Percentiles rank a stretch among this genome's conserved stretches.
Evolutionary conservation across 1,140 invertebrate species (phyloP).

Genomic region (Scaptomyza hsui): DNA sequence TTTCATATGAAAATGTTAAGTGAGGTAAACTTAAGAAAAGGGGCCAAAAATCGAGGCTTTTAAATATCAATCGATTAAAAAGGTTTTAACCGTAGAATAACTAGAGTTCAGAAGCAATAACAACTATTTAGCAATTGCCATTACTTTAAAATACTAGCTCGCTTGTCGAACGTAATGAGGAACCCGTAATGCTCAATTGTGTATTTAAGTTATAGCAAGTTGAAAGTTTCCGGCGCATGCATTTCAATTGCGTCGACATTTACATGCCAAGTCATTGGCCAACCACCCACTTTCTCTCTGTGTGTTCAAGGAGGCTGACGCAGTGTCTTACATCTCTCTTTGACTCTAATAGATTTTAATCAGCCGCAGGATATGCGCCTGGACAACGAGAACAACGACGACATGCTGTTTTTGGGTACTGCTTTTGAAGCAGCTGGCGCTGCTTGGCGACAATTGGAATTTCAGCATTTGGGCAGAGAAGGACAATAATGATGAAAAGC

Average conservation of each 20-base stretch:
- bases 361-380: conserved; percentile 76
- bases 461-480: conserved; percentile 5
- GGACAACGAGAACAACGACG: conserved; percentile 53
- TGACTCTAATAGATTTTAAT: conserved; percentile 83
- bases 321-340: conserved; percentile 79
- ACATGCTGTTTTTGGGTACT: conserved; percentile 65
- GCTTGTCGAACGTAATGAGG: conserved; percentile 6
- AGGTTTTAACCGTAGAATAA: no score
- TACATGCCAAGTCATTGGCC: conserved; percentile 76
- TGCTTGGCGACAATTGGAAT: conserved; percentile 57
- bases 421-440: conserved; percentile 27
- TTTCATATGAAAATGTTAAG: no score
- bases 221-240: conserved; percentile 66
- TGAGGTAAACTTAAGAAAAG: no score
- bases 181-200: conserved; percentile 20
- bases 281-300: conserved; percentile 17
- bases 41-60: no score
- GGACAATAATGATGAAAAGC: conserved; percentile 50
- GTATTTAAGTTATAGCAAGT: conserved; percentile 54
- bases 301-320: conserved; percentile 19
- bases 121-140: not conserved
- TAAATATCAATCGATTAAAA: no score
- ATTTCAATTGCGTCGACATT: conserved; percentile 79
- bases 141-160: not conserved
- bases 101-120: no score